Percentiles rank a stretch among this genome's conserved stretches.
phyloP scores from a whole-genome alignment of 1,140 invertebrate genomes.

The Hyles euphorbiae region DNA sequence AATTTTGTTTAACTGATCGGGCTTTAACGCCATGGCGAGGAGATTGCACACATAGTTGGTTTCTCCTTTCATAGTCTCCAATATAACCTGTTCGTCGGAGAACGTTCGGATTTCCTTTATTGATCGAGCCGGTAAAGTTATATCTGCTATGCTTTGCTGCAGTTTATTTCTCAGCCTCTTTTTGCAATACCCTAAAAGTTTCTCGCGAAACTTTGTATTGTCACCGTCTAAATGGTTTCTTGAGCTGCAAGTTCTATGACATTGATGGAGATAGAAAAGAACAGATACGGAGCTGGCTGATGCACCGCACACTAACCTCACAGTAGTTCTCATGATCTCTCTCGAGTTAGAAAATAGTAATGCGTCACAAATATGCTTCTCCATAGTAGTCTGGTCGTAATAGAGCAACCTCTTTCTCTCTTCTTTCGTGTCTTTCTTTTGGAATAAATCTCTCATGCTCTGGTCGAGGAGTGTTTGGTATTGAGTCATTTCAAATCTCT shows the following conservation, averaged over 20 bases:
- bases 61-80: conserved; percentile 55
- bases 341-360: conserved; percentile 50
- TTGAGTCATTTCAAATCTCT: conserved; percentile 60
- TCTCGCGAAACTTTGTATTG: conserved; percentile 58
- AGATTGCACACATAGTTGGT: conserved; percentile 57
- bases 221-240: conserved; percentile 54
- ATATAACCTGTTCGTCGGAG: conserved; percentile 51
- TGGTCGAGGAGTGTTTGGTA: conserved; percentile 51
- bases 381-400: conserved; percentile 62
- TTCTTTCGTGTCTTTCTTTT: conserved; percentile 24
- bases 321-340: conserved; percentile 58
- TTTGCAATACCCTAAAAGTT: conserved; percentile 54
- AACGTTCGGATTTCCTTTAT: conserved; percentile 55
- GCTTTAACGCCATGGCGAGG: conserved; percentile 58
- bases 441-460: conserved; percentile 50
- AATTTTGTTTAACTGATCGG: conserved; percentile 49
- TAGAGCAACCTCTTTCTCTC: conserved; percentile 44
- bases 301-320: conserved; percentile 53
- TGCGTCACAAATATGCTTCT: conserved; percentile 46
- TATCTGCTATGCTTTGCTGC: conserved; percentile 49
- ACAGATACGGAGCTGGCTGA: conserved; percentile 47
- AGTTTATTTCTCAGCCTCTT: conserved; percentile 46
- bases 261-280: conserved; percentile 63
- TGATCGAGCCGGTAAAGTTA: conserved; percentile 39
- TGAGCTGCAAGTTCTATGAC: conserved; percentile 46